Percentiles rank a stretch among this genome's conserved stretches.
Conservation (phyloP, 2,113 vertebrate species). For the Psittacula cyanocephala region DNA sequence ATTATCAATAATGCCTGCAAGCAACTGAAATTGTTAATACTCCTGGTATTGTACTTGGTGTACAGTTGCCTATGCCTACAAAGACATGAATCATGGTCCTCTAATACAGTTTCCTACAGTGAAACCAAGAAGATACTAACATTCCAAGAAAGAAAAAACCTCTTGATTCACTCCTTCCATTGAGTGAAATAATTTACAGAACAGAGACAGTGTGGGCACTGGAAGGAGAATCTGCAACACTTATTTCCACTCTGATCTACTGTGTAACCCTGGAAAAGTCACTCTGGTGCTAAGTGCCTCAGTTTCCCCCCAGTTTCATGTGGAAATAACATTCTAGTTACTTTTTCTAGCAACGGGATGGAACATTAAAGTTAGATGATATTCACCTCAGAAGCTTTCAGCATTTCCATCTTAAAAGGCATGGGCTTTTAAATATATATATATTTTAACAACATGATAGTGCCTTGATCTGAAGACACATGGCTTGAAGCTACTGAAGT, state of each 20-base stretch:
- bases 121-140: not conserved
- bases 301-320: not conserved
- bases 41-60: not conserved
- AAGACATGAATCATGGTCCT: not conserved
- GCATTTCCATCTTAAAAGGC: conserved; percentile 23
- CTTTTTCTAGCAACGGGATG: not conserved
- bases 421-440: conserved; percentile 18
- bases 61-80: conserved; percentile 22
- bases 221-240: not conserved
- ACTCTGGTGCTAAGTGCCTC: not conserved
- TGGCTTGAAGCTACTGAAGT: not conserved
- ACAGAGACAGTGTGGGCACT: not conserved
- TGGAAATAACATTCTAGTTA: too few relatives aligned
- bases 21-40: not conserved
- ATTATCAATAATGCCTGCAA: not conserved
- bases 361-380: not conserved
- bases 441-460: not conserved
- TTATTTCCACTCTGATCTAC: not conserved
- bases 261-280: not conserved
- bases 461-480: not conserved
- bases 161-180: not conserved
- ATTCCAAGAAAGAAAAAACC: not conserved
- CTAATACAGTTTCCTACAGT: not conserved
- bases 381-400: not conserved
- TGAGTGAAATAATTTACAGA: not conserved